Conservation (phyloP, 2,113 vertebrate genomes). For the Macrotus californicus region DNA sequence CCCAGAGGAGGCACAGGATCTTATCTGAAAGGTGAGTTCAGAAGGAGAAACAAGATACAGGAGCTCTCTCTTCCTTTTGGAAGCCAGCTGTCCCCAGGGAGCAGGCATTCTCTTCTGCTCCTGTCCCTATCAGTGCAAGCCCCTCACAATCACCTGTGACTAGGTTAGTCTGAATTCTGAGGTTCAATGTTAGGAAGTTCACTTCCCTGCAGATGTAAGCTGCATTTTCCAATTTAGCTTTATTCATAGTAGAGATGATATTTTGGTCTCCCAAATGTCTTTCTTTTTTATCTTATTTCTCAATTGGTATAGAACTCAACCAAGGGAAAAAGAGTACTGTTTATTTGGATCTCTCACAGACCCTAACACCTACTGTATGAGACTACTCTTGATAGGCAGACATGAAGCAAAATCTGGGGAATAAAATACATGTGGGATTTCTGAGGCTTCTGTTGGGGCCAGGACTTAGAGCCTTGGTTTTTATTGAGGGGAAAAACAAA, state of each 20-base stretch:
- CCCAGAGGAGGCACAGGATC: background rate
- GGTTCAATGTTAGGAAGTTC: background rate
- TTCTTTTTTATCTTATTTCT: background rate
- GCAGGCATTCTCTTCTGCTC: background rate
- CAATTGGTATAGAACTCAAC: background rate
- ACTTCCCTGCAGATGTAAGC: background rate
- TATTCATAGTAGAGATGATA: background rate
- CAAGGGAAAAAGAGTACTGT: background rate
- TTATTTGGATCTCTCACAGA: conserved; percentile 6
- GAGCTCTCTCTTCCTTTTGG: background rate
- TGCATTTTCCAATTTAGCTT: background rate
- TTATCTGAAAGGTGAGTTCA: background rate
- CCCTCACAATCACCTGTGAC: background rate
- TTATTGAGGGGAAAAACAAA: background rate
- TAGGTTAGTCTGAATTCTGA: background rate
- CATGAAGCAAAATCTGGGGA: background rate
- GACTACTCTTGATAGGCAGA: background rate
- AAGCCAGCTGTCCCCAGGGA: background rate
- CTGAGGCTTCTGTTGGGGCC: background rate
- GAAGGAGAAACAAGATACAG: background rate
- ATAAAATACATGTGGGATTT: background rate
- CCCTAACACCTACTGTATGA: background rate
- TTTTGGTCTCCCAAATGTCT: background rate
- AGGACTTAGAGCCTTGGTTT: background rate
- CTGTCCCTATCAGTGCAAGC: background rate